Conservation (phyloP, 2,888 invertebrate genomes). For the Ectobius pallidus region DNA sequence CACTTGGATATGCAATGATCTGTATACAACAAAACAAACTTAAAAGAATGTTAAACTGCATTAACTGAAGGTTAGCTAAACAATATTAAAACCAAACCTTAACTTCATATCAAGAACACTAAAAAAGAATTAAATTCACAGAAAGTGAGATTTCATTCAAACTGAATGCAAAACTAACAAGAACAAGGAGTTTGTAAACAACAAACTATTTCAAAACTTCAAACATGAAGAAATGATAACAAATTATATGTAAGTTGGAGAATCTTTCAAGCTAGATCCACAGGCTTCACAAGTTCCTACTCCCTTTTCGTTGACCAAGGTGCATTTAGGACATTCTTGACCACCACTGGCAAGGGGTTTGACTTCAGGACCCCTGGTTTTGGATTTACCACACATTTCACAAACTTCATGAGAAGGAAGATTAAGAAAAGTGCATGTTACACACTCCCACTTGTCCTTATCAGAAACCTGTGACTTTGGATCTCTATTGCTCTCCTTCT, state of each 20-base stretch:
- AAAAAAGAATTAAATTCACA: too few relatives aligned
- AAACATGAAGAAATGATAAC: too few relatives aligned
- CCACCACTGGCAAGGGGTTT: slow-evolving; percentile 74
- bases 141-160: too few relatives aligned
- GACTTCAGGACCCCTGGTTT: slow-evolving; percentile 62
- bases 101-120: too few relatives aligned
- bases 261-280: slow-evolving; percentile 69
- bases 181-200: too few relatives aligned
- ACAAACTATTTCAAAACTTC: too few relatives aligned
- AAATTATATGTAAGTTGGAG: slow-evolving; percentile 74
- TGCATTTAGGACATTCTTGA: slow-evolving; percentile 75
- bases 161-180: too few relatives aligned
- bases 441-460: slow-evolving; percentile 67
- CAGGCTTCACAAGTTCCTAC: slow-evolving; percentile 72
- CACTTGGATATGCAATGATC: too few relatives aligned
- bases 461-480: neutral
- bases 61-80: too few relatives aligned
- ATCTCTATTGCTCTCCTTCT: slow-evolving; percentile 22
- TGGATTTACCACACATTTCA: slow-evolving; percentile 77
- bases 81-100: too few relatives aligned
- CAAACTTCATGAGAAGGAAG: slow-evolving; percentile 62
- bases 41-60: too few relatives aligned
- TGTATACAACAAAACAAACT: too few relatives aligned
- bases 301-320: slow-evolving; percentile 73
- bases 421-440: slow-evolving; percentile 74